These are phyloP conservation scores for Menidia menidia DNA, from an alignment of 2,797 vertebrate species.

Conservation along the genomic window DNA sequence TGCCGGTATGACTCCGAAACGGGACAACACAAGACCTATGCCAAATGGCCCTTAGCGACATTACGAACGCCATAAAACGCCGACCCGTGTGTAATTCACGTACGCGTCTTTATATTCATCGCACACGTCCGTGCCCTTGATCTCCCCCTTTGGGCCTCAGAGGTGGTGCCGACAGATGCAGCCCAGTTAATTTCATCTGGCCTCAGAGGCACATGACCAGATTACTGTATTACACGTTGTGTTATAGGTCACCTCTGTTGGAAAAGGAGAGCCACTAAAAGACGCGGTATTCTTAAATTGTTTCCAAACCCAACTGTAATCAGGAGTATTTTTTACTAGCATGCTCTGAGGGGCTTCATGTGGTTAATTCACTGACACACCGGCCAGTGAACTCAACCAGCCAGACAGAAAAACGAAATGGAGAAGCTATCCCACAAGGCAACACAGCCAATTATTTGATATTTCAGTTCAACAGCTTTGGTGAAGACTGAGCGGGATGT, in stretches of 20 bases:
- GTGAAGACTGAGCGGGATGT: constrained; percentile 40
- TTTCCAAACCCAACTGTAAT: constrained; percentile 7
- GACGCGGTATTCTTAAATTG: background rate
- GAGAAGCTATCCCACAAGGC: constrained; percentile 58
- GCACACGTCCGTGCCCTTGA: constrained; percentile 39
- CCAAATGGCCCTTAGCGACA: constrained; percentile 74
- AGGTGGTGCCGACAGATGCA: constrained; percentile 27
- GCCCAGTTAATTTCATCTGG: constrained; percentile 45
- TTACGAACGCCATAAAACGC: constrained; percentile 51
- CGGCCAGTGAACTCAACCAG: constrained; percentile 59
- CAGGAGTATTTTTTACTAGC: constrained; percentile 7
- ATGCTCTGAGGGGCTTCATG: constrained; percentile 1
- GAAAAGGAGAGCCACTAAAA: constrained; percentile 31
- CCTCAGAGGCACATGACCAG: constrained; percentile 28
- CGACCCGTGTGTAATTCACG: constrained; percentile 71
- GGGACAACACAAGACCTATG: constrained; percentile 63
- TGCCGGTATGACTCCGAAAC: constrained; percentile 69
- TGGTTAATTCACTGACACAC: constrained; percentile 45
- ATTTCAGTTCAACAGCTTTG: constrained; percentile 51
- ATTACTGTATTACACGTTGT: constrained; percentile 25
- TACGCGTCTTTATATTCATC: constrained; percentile 62
- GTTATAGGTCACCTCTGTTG: constrained; percentile 42
- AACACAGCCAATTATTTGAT: constrained; percentile 66
- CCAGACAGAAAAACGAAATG: constrained; percentile 66
- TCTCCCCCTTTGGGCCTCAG: constrained; percentile 35